Percentiles rank a stretch among this genome's conserved stretches.
Evolutionary conservation across 2,797 vertebrate species (phyloP).

Genomic region (Chaetophractus vellerosus): DNA sequence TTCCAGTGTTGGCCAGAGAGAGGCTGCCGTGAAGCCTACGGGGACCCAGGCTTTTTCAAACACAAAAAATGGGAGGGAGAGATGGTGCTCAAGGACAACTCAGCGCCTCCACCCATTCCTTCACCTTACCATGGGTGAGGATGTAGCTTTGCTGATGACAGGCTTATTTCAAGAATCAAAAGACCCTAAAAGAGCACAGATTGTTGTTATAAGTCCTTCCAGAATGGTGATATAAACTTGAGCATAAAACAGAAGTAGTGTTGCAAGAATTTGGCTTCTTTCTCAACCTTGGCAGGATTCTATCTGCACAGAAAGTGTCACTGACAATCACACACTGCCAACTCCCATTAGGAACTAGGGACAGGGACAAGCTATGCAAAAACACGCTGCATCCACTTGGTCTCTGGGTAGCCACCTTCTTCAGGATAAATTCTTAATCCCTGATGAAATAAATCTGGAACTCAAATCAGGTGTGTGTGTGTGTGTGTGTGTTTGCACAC

Average conservation of each 20-base stretch:
- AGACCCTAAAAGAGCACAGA: slow-evolving; percentile 64
- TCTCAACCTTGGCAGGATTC: slow-evolving; percentile 77
- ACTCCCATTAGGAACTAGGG: slow-evolving; percentile 69
- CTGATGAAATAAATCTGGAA: slow-evolving; percentile 38
- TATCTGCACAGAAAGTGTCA: slow-evolving; percentile 74
- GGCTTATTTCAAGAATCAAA: slow-evolving; percentile 18
- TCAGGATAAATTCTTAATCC: slow-evolving; percentile 14
- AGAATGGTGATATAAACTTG: slow-evolving; percentile 28
- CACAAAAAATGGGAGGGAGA: neutral
- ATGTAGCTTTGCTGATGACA: neutral
- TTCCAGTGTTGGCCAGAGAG: neutral
- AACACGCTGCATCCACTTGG: slow-evolving; percentile 1
- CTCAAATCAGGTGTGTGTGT: no score
- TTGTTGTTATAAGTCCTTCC: slow-evolving; percentile 44
- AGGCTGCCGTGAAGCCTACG: neutral
- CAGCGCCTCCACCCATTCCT: neutral
- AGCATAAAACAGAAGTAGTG: slow-evolving; percentile 63
- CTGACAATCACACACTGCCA: slow-evolving; percentile 72
- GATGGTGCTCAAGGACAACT: neutral
- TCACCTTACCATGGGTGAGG: neutral
- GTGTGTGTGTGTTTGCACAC: no score
- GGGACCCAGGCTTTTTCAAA: neutral
- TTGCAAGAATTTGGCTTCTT: slow-evolving; percentile 72
- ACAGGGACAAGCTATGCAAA: slow-evolving; percentile 62
- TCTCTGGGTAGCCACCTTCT: slow-evolving; percentile 32